phyloP scores from a whole-genome alignment of 2,797 vertebrate genomes.

The Thamnophis elegans region DNA sequence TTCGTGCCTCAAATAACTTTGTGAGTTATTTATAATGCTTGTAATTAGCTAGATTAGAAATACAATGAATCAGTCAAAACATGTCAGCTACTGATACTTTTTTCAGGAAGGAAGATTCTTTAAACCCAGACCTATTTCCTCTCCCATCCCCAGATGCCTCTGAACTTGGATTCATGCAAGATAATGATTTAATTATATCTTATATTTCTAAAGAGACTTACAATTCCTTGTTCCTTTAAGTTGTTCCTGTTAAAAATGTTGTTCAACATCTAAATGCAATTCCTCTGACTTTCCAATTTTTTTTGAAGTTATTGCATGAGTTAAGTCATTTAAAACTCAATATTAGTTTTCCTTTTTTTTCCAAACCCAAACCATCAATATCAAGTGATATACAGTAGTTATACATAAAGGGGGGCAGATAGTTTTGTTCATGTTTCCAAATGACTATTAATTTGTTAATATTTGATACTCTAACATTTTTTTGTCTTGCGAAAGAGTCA shows the following conservation, averaged over 20 bases:
- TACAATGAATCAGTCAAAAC: background rate
- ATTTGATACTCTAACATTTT: background rate
- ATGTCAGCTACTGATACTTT: background rate
- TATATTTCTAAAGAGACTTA: background rate
- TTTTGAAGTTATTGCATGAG: background rate
- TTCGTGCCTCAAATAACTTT: background rate
- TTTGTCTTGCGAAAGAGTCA: background rate
- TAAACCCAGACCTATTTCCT: background rate
- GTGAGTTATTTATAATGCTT: background rate
- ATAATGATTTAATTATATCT: background rate
- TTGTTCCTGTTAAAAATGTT: background rate
- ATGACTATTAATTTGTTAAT: background rate
- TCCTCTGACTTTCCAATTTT: background rate
- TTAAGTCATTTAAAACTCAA: background rate
- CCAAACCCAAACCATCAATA: background rate
- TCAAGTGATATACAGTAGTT: background rate
- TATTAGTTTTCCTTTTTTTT: background rate
- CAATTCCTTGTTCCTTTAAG: background rate
- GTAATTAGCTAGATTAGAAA: background rate
- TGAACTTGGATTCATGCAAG: background rate
- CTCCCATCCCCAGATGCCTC: background rate
- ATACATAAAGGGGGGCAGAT: background rate
- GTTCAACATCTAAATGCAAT: background rate
- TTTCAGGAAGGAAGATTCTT: background rate
- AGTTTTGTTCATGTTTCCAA: background rate